A percentile compares a stretch with the other conserved stretches of the same genome.
phyloP scores from a whole-genome alignment of 2,888 invertebrate species.

The Lymantria monacha region DNA sequence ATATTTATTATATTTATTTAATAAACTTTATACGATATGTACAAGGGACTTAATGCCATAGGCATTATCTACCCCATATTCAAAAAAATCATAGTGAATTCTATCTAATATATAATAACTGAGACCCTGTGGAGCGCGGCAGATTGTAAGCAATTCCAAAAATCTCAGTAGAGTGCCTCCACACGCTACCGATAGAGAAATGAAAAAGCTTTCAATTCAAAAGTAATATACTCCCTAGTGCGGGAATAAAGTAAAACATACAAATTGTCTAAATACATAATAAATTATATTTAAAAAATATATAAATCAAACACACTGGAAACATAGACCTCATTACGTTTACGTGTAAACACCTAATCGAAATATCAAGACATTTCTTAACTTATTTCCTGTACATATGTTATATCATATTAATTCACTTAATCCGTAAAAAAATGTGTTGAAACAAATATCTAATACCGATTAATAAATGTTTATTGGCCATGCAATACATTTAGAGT shows the following conservation, averaged over 20 bases:
- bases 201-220: too few species aligned
- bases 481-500: conserved; percentile 65
- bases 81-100: too few species aligned
- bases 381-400: conserved; percentile 38
- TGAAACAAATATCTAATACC: conserved; percentile 64
- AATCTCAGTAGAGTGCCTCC: background rate
- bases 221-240: too few species aligned
- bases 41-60: too few species aligned
- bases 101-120: too few species aligned
- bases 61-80: too few species aligned
- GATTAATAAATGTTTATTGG: conserved; percentile 70
- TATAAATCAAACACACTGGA: background rate
- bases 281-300: background rate
- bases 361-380: conserved; percentile 28
- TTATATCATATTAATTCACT: conserved; percentile 54
- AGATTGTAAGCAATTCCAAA: background rate
- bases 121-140: too few species aligned
- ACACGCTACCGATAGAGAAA: too few species aligned
- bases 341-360: conserved; percentile 27
- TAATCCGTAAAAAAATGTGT: conserved; percentile 62
- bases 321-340: conserved; percentile 17
- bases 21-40: too few species aligned
- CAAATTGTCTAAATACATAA: background rate
- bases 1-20: too few species aligned
- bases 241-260: background rate